Evolutionary conservation across 2,888 invertebrate species (phyloP), one percentile per base, ranked within the genome.

Genomic region (Drosophila lacicola): DNA sequence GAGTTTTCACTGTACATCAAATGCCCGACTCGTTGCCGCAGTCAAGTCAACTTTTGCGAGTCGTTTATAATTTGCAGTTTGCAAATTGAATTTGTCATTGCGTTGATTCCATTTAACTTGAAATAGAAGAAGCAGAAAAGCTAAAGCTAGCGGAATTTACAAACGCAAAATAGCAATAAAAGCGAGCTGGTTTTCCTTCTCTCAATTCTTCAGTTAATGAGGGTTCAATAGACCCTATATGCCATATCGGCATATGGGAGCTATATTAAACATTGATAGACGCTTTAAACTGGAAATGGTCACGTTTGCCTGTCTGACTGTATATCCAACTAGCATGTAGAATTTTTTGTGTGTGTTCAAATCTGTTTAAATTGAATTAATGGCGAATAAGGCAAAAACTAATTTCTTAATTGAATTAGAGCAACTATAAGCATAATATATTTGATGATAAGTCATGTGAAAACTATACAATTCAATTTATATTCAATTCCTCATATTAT

Each of bases 141-240:
- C 54, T 11, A 3, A 45, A 25, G n/a, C 19, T 41, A 29, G 50
- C 41, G 25, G 14, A 42, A 44, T 36, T 64, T 21, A 37, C 6
- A 37, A 29, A 14, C n/a, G 13, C 21, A 50, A 39, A 25, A 2
- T 17, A 29, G 49, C 25, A n/a, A 25, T 61, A 25, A 17, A 46
- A 62, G 10, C 10, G 9, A 17, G 13, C 8, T 8, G 8, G 11
- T 34, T 62, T 25, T 6, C n/a, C 25, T n/a, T 9, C n/a, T 33
- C 17, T 47, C 17, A 9, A 42, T 2, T 6, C 10, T 9, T 29
- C 13, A n/a, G 14, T 6, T 19, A n/a, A n/a, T 17, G 14, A 3
- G 21, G 11, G 75, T 69, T 69, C 57, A 73, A 63, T 64, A 69
- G 19, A 64, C 72, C 6, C 41, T 17, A 17, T 17, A 21, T 34